A percentile compares a stretch with the other conserved stretches of the same genome.
Evolutionary conservation across 1,140 invertebrate species (phyloP).

Genomic region (Drosophila tani): DNA sequence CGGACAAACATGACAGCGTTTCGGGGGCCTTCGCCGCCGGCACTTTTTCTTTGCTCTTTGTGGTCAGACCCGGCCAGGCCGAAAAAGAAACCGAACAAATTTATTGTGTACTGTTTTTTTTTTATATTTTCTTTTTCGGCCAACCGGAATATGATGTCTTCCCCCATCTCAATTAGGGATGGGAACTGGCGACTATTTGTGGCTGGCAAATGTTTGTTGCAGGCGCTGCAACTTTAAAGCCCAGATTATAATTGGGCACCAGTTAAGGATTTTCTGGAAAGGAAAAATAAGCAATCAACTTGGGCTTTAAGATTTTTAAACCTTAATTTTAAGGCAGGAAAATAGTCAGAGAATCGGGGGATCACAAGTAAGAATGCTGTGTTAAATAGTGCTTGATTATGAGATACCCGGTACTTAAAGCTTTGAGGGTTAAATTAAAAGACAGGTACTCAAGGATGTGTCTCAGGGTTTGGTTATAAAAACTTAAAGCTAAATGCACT

Average conservation of each 20-base stretch:
- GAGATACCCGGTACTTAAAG: too few species aligned
- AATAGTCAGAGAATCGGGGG: background rate
- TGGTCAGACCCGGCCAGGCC: conserved; percentile 3
- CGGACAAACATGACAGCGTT: conserved; percentile 34
- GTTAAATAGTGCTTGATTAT: too few species aligned
- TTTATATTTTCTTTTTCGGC: background rate
- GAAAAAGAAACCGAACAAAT: conserved; percentile 15
- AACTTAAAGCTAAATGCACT: too few species aligned
- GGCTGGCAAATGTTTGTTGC: conserved; percentile 5
- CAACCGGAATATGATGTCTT: conserved; percentile 12
- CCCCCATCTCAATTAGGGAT: conserved; percentile 11
- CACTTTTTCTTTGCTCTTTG: conserved; percentile 20
- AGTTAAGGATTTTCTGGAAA: background rate
- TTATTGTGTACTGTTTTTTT: conserved; percentile 3
- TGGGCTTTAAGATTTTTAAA: background rate
- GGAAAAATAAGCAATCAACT: background rate
- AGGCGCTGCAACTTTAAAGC: background rate
- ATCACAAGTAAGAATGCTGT: too few species aligned
- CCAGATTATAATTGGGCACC: background rate
- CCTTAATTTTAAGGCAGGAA: background rate
- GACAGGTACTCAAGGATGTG: too few species aligned
- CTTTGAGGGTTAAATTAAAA: too few species aligned
- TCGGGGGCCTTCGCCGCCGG: background rate
- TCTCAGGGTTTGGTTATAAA: too few species aligned
- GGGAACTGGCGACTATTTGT: conserved; percentile 6